Conservation (phyloP, 2,797 vertebrate species). For the Miichthys miiuy region DNA sequence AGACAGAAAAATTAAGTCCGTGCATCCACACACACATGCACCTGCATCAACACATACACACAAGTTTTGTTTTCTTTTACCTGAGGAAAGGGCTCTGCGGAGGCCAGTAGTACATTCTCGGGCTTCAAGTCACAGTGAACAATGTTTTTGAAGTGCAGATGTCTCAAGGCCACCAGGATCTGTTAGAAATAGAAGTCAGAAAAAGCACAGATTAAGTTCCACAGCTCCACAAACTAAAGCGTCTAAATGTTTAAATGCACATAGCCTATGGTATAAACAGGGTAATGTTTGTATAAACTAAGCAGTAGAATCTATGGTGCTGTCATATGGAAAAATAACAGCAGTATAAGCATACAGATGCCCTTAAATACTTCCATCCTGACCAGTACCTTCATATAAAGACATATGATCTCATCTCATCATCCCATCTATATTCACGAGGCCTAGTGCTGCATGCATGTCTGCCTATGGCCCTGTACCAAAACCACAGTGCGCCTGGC, state of each 20-base stretch:
- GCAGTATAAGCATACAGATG: conserved; percentile 57
- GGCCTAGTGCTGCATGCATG: conserved; percentile 53
- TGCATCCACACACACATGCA: not conserved
- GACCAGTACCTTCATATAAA: conserved; percentile 57
- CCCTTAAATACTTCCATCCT: conserved; percentile 69
- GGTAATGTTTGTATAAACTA: conserved; percentile 41
- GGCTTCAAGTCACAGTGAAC: conserved; percentile 99
- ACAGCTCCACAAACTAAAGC: conserved; percentile 32
- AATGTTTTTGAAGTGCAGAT: conserved; percentile 99
- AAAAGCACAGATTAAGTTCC: conserved; percentile 35
- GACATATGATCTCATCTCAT: conserved; percentile 69
- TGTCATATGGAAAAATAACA: conserved; percentile 57
- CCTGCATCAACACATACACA: not conserved
- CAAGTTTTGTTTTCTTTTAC: conserved; percentile 70
- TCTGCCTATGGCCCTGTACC: conserved; percentile 68
- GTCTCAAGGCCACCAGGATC: conserved; percentile 98
- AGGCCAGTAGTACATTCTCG: conserved; percentile 96
- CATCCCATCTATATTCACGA: conserved; percentile 72
- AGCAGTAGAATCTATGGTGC: conserved; percentile 18
- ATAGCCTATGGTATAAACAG: conserved; percentile 31
- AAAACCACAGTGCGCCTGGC: conserved; percentile 73
- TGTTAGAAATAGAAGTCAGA: conserved; percentile 65
- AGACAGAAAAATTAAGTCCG: not conserved
- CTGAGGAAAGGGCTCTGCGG: conserved; percentile 97
- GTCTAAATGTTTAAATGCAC: conserved; percentile 34